Evolutionary conservation across 2,113 vertebrate genomes (phyloP).

Genomic region (Barnardius zonarius): DNA sequence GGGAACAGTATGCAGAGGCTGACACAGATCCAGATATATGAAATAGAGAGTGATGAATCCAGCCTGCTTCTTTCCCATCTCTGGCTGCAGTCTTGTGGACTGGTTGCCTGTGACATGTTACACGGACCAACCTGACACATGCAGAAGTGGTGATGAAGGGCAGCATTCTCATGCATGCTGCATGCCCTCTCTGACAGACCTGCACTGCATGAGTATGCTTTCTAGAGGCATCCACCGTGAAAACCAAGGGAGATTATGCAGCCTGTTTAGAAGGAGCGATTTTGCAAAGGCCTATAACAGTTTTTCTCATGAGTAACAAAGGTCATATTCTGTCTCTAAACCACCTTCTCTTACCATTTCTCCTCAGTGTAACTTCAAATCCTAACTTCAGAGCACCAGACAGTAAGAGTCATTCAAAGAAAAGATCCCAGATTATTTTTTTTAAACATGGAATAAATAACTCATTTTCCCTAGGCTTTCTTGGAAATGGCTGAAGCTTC

Average conservation of each 20-base stretch:
- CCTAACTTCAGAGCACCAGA: neutral
- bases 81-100: fast-evolving
- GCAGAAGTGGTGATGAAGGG: fast-evolving
- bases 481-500: neutral
- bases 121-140: fast-evolving
- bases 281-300: neutral
- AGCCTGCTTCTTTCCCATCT: neutral
- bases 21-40: neutral
- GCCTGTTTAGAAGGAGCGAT: neutral
- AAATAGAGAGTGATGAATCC: neutral
- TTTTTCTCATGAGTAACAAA: neutral
- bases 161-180: fast-evolving
- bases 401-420: neutral
- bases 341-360: neutral
- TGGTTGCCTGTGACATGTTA: fast-evolving
- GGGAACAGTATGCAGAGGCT: neutral
- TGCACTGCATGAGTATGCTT: neutral
- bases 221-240: neutral
- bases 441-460: neutral
- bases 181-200: neutral
- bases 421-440: neutral
- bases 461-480: neutral
- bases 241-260: neutral
- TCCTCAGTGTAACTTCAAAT: neutral
- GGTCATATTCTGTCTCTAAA: neutral